Evolutionary conservation across 2,888 invertebrate species (phyloP), one percentile per base, ranked within the genome.

Genomic region (Eupelmus urozonus): DNA sequence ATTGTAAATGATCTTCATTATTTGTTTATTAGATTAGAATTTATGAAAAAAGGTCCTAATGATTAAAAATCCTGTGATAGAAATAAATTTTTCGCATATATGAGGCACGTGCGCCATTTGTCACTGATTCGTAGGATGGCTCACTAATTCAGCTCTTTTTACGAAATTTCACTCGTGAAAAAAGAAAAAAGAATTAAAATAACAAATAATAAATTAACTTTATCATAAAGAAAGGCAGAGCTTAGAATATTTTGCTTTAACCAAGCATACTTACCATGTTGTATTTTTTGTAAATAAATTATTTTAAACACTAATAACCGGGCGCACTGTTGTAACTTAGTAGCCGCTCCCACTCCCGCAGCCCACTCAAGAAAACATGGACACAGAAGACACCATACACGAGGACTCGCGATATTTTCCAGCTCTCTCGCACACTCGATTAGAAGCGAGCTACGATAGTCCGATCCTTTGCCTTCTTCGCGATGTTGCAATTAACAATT

Each of bases 51-150:
- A 53, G 27, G 16, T 49, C 9, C 27, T 62, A 5, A 13, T 13
- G 23, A 23, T 13, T 27, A 25, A 45, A 13, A 25, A 13, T 20
- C 34, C n/a, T 42, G 23, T 3, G 40, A 71, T 65, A 59, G 1
- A 55, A 29, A 49, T 20, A 57, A 18, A n/a, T 63, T 62, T 62
- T 72, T 40, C 1, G 1, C 55, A 67, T 34, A 69, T 55, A 59
- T 69, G 79, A 81, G 69, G 84, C 86, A 87, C 84, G 86, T 87
- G 85, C 85, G 84, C 84, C 85, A 86, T 86, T 86, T 84, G 83
- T 85, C 84, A 85, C 55, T 29, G 18, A 11, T 67, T n/a, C 16
- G 34, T 34, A 5, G 34, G 34, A 34, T 34, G 34, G 9, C n/a
- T n/a, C n/a, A n/a, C n/a, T n/a, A n/a, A n/a, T n/a, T n/a, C n/a